Percentiles rank a stretch among this genome's conserved stretches.
These are phyloP conservation scores for Procavia capensis DNA, from an alignment of 2,113 vertebrate species.

Conservation along the genomic window DNA sequence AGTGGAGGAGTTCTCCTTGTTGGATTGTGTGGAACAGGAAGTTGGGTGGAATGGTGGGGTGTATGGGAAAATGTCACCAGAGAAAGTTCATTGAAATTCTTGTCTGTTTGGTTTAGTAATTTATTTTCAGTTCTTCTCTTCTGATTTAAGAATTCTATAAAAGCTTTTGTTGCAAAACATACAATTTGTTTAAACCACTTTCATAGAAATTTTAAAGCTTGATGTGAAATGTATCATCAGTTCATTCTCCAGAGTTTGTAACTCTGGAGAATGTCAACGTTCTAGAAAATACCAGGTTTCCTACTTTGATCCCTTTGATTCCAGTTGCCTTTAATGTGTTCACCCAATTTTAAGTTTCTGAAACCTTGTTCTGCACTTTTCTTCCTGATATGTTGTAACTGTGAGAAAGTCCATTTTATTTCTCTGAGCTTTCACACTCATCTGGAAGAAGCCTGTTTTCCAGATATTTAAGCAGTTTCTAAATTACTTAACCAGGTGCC, in stretches of 20 bases:
- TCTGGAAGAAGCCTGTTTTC: constrained; percentile 63
- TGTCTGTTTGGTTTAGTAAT: background rate
- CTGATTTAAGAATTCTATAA: constrained; percentile 37
- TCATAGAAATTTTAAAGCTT: constrained; percentile 58
- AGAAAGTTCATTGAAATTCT: background rate
- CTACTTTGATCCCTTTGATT: constrained; percentile 62
- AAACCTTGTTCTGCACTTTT: constrained; percentile 71
- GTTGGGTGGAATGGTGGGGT: background rate
- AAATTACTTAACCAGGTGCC: constrained; percentile 74
- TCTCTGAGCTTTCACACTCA: constrained; percentile 60
- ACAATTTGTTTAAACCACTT: constrained; percentile 58
- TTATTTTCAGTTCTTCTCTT: constrained; percentile 41
- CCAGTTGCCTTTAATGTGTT: constrained; percentile 61
- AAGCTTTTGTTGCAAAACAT: background rate
- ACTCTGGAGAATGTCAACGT: constrained; percentile 56
- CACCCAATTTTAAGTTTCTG: constrained; percentile 65
- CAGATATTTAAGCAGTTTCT: constrained; percentile 71
- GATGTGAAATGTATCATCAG: constrained; percentile 42
- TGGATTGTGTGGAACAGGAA: too few relatives aligned
- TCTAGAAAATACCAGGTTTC: constrained; percentile 67
- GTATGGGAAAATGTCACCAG: background rate
- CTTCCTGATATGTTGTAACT: constrained; percentile 45
- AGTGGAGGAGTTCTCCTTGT: background rate
- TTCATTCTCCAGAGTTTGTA: constrained; percentile 50
- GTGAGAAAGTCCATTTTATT: constrained; percentile 62